These are phyloP conservation scores for Schizothorax lantsangensis DNA, from an alignment of 2,797 vertebrate genomes.

Conservation along the genomic window DNA sequence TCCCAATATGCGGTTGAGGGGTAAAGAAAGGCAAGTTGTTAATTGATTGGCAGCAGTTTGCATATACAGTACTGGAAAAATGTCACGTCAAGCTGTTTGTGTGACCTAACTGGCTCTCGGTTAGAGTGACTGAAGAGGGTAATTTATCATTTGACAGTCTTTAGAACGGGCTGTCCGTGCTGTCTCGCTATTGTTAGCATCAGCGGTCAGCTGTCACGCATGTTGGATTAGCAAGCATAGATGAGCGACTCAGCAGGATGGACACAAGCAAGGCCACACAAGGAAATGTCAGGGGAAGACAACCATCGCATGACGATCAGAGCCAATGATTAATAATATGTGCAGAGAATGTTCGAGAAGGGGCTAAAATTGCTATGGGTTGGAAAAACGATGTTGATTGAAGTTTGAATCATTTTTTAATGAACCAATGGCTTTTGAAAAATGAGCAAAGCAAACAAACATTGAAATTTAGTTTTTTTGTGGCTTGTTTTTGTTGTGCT, in stretches of 20 bases:
- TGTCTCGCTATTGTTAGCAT: slow-evolving; percentile 65
- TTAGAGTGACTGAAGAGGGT: slow-evolving; percentile 58
- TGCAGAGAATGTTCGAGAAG: background rate
- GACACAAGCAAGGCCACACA: slow-evolving; percentile 58
- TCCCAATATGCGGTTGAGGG: slow-evolving; percentile 64
- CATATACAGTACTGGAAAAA: slow-evolving; percentile 64
- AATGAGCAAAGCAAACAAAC: background rate
- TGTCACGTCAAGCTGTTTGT: slow-evolving; percentile 66
- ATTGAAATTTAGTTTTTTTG: background rate
- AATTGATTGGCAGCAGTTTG: slow-evolving; percentile 73
- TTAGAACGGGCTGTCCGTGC: slow-evolving; percentile 52
- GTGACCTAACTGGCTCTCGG: slow-evolving; percentile 64
- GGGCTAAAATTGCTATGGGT: background rate
- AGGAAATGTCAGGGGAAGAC: slow-evolving; percentile 50
- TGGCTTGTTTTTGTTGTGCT: background rate
- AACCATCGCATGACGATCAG: slow-evolving; percentile 41
- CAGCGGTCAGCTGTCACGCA: slow-evolving; percentile 66
- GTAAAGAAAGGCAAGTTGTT: slow-evolving; percentile 63
- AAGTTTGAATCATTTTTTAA: slow-evolving; percentile 2
- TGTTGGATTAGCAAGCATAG: slow-evolving; percentile 58
- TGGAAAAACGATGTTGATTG: background rate
- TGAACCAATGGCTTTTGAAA: background rate
- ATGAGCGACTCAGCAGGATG: slow-evolving; percentile 58
- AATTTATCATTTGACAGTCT: slow-evolving; percentile 69
- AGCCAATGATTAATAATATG: slow-evolving; percentile 40